Conservation (phyloP, 2,888 invertebrate species). For the Harpalus rufipes region DNA sequence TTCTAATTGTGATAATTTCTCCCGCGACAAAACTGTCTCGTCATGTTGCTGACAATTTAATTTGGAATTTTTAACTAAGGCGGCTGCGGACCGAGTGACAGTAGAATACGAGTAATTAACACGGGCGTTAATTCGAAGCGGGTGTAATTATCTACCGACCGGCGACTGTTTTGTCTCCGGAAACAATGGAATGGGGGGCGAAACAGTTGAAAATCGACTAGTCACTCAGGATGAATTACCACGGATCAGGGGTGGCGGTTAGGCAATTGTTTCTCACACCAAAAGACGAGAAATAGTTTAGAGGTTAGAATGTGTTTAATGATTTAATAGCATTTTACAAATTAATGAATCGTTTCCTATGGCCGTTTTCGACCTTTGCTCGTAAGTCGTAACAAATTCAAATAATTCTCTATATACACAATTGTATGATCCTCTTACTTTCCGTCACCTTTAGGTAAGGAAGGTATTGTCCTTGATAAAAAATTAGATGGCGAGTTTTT, state of each 20-base stretch:
- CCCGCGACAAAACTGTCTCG: slow-evolving; percentile 47
- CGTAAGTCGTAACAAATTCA: too few relatives aligned
- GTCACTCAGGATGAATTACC: slow-evolving; percentile 47
- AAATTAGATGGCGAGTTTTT: too few relatives aligned
- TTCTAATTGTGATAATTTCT: slow-evolving; percentile 48
- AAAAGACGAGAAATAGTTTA: neutral
- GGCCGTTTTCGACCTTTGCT: too few relatives aligned
- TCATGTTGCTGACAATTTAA: slow-evolving; percentile 63
- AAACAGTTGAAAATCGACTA: slow-evolving; percentile 49
- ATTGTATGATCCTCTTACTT: too few relatives aligned
- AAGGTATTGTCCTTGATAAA: too few relatives aligned
- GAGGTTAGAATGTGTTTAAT: too few relatives aligned
- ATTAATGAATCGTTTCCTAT: too few relatives aligned
- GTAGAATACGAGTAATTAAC: slow-evolving; percentile 59
- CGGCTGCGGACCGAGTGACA: slow-evolving; percentile 56
- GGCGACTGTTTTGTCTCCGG: slow-evolving; percentile 58
- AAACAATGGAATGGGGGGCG: slow-evolving; percentile 54
- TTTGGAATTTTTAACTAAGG: slow-evolving; percentile 63
- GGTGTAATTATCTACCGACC: slow-evolving; percentile 51
- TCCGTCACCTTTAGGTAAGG: too few relatives aligned
- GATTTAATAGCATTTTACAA: too few relatives aligned
- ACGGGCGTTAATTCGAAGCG: slow-evolving; percentile 51
- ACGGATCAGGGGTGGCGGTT: slow-evolving; percentile 36
- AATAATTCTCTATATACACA: too few relatives aligned
- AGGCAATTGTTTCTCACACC: neutral